Evolutionary conservation across 2,888 invertebrate genomes (phyloP), one percentile per base, ranked within the genome.

Genomic region (Yponomeuta evonymella): DNA sequence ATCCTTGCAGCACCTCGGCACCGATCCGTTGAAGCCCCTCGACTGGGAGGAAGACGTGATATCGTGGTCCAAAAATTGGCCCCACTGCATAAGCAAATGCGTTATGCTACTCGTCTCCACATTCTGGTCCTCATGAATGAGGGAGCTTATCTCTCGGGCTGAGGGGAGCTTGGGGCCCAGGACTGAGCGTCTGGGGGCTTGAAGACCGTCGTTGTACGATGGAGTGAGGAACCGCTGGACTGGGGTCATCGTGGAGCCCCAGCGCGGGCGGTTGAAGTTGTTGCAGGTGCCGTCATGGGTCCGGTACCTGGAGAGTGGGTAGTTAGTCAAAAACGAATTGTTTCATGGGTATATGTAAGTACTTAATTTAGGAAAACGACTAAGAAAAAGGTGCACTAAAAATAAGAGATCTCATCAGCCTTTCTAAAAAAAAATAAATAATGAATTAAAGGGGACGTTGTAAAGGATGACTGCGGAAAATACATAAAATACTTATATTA

Each of bases 201-300:
- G 89, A 64, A 90, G 81, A 70, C 96, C 97, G 83, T 98, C 98
- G 62, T 96, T 94, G 88, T 98, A 98, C 67, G 94, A 94, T 0
- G 98, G 96, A 3, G 95, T 94, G 48, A 97, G 88, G 83, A 97
- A 96, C 66, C 98, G 93, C 79, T 95, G 95, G 81, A 97, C 96
- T 0, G 97, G 95, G 74, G 96, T 95, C 93, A 97, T 95, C 2
- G 97, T 94, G 6, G 97, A 95, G 0, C 98, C 98, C 95, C 96
- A 96, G 83, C 96, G 94, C 0, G 95, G 95, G 70, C 96, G 93
- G 70, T 93, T 92, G 70, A 95, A 86, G 87, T 98, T 98, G 87
- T 98, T 98, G 87, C 98, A 98, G 58, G 97, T 96, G 58, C 98
- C 98, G 81, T 97, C 97, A 71, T 96, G 94, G 1, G 97, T 96